A percentile compares a stretch with the other conserved stretches of the same genome.
Evolutionary conservation across 2,113 vertebrate species (phyloP).

Genomic region (Cephalopholis sonnerati): DNA sequence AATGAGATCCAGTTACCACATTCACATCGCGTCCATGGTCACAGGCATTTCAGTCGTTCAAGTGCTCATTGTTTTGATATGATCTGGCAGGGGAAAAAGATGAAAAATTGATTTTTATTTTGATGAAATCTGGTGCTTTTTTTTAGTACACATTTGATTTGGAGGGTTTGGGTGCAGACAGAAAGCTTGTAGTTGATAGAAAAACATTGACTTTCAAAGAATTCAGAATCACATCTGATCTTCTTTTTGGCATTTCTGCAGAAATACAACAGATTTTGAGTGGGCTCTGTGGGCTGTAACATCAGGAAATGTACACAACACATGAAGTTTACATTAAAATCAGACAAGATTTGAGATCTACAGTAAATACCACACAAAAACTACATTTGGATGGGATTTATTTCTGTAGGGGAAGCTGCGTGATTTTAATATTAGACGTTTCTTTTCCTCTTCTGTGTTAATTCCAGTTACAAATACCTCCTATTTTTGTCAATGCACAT

Average conservation of each 20-base stretch:
- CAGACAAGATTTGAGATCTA: background rate
- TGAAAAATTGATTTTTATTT: background rate
- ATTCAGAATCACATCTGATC: background rate
- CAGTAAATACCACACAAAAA: background rate
- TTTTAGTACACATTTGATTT: too few species aligned
- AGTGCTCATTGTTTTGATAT: slow-evolving; percentile 80
- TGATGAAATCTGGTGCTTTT: background rate
- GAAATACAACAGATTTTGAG: background rate
- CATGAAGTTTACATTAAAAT: background rate
- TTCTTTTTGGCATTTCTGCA: background rate
- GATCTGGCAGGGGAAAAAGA: slow-evolving; percentile 70
- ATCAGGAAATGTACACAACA: background rate
- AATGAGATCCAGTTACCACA: background rate
- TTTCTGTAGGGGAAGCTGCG: background rate
- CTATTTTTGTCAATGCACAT: background rate
- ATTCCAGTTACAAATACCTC: background rate
- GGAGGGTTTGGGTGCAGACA: too few species aligned
- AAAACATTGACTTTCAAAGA: background rate
- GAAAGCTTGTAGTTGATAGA: background rate
- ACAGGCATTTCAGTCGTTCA: slow-evolving; percentile 62
- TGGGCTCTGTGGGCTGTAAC: background rate
- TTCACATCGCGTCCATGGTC: background rate
- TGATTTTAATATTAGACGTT: background rate
- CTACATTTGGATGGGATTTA: slow-evolving; percentile 23
- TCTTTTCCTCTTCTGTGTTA: background rate